Evolutionary conservation across 2,113 vertebrate species (phyloP), one percentile per base, ranked within the genome.

Genomic region (Actinemys pallida): DNA sequence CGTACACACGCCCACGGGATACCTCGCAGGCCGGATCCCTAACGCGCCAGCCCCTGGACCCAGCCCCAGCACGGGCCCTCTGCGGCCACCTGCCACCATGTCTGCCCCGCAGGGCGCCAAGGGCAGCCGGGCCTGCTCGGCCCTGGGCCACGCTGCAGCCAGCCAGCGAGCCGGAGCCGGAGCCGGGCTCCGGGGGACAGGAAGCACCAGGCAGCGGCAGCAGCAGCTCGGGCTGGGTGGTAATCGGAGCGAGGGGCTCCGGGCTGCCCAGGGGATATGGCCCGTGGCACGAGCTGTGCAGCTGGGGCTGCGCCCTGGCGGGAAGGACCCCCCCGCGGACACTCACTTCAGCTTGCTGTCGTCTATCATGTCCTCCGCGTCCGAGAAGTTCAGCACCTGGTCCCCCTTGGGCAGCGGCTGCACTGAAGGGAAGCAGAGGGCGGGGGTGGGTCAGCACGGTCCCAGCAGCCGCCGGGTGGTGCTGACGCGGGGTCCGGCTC

Each of bases 371-470:
- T 99, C 99, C 97, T 99, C 99, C 0, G 99, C 99, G 10, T 99
- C 99, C 0, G 99, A 99, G 94, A 99, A 99, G 97, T 99, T 99
- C 56, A 99, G 98, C 92, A 99, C 99, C 93, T 99, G 99, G 97
- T 99, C 99, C 35, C 99, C 99, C 98, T 99, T 99, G 72, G 99
- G 99, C 86, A 99, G 97, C 20, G 99, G 99, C 98, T 99, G 99
- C 95, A 99, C 99, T 99, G 98, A 90, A 98, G 52, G 62, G 24
- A 65, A 12, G n/a, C 59, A 84, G 84, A 93, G n/a, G 59, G 93
- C 10, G 8, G 49, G 91, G 56, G 49, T 24, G 86, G 17, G 65
- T 96, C 27, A 96, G 85, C 12, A 16, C 65, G 6, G 45, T 2
- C 45, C 45, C 45, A 45, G 45, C 45, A 45, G 45, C 45, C 6